Conservation (phyloP, 2,888 invertebrate genomes). For the Lutraria lutraria region DNA sequence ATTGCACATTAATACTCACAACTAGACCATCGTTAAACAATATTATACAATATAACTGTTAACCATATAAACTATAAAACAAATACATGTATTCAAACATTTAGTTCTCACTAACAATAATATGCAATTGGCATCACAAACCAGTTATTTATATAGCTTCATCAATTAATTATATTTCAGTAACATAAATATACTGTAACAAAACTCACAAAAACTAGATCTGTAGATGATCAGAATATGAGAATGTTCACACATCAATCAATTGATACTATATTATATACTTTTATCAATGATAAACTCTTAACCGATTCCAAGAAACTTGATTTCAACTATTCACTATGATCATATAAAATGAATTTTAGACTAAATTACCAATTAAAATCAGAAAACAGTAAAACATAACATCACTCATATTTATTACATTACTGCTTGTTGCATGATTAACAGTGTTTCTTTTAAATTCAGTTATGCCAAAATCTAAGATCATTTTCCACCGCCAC, state of each 20-base stretch:
- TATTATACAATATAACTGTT: slow-evolving; percentile 7
- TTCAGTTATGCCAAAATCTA: no score
- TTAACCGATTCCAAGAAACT: no score
- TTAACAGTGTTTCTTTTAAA: no score
- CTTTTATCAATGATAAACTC: no score
- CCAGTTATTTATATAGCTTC: neutral
- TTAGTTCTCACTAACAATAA: neutral
- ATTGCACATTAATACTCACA: slow-evolving; percentile 18
- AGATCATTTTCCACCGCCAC: no score
- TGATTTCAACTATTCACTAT: no score
- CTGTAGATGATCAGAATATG: neutral
- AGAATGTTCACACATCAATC: neutral
- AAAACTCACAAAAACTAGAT: neutral
- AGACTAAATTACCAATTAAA: no score
- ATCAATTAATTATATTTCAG: neutral
- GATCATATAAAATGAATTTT: no score
- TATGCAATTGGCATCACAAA: neutral
- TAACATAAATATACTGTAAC: neutral
- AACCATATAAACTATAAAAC: slow-evolving; percentile 5
- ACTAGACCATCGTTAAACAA: neutral
- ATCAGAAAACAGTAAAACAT: no score
- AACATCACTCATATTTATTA: no score
- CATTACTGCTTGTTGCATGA: no score
- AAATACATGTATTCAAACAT: neutral
- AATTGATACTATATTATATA: no score